Percentiles rank a stretch among this genome's conserved stretches.
Conservation (phyloP, 2,797 vertebrate species). For the Sebastes flavidus region DNA sequence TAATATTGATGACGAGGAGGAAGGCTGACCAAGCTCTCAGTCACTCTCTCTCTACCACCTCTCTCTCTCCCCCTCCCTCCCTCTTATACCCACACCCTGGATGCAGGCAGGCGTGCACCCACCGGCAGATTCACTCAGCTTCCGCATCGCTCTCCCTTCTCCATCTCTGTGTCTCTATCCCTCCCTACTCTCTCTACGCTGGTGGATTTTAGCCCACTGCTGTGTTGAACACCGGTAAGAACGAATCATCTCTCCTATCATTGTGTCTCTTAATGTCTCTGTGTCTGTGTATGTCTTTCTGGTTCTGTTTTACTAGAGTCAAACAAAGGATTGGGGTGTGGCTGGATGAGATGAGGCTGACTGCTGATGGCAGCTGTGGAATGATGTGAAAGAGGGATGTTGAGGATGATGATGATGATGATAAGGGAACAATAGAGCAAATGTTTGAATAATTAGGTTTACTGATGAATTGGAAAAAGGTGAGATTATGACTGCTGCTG, state of each 20-base stretch:
- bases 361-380: conserved; percentile 38
- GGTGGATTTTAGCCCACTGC: conserved; percentile 65
- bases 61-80: conserved; percentile 55
- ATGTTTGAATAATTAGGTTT: conserved; percentile 30
- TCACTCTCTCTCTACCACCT: conserved; percentile 47
- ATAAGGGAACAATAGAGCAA: conserved; percentile 17
- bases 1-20: conserved; percentile 68
- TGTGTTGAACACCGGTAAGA: conserved; percentile 74
- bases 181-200: conserved; percentile 53
- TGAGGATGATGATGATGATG: conserved; percentile 9
- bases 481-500: neutral
- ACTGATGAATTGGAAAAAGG: neutral
- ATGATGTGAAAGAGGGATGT: conserved; percentile 20
- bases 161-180: conserved; percentile 52
- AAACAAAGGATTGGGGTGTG: conserved; percentile 81
- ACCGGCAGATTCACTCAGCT: conserved; percentile 75
- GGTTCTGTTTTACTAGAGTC: conserved; percentile 27
- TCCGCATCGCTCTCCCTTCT: conserved; percentile 55
- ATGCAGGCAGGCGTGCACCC: conserved; percentile 72
- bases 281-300: conserved; percentile 17
- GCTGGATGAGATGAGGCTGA: conserved; percentile 52
- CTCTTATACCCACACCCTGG: conserved; percentile 79
- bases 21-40: conserved; percentile 67
- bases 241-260: conserved; percentile 9
- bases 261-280: conserved; percentile 7